These are phyloP conservation scores for Nesidiocoris tenuis DNA, from an alignment of 2,888 invertebrate species.

Conservation along the genomic window DNA sequence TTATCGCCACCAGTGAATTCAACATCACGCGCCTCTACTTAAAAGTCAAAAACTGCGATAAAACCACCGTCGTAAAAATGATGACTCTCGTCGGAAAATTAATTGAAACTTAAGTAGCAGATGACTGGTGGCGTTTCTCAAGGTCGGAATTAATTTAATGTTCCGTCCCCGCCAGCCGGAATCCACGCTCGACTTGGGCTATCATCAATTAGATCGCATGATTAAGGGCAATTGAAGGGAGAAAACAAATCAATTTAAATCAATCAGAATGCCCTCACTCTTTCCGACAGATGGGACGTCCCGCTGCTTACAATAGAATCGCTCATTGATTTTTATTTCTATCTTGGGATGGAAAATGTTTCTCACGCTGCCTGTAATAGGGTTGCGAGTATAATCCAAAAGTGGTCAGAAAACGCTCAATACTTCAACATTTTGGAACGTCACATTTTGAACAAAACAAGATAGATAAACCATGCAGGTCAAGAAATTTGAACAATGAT, in stretches of 20 bases:
- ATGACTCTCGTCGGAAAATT: background rate
- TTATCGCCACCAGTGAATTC: background rate
- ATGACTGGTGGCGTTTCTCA: background rate
- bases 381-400: too few relatives aligned
- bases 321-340: conserved; percentile 3
- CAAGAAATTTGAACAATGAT: too few relatives aligned
- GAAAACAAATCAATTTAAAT: conserved; percentile 42
- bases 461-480: too few relatives aligned
- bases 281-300: conserved; percentile 5
- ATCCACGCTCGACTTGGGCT: background rate
- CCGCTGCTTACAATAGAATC: conserved; percentile 15
- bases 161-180: background rate
- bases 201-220: conserved; percentile 39
- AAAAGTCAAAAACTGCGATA: background rate
- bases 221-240: conserved; percentile 35
- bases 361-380: too few relatives aligned
- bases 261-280: conserved; percentile 21
- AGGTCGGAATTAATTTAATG: conserved; percentile 18
- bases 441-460: too few relatives aligned
- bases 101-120: background rate
- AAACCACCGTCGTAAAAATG: background rate
- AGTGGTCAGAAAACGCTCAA: too few relatives aligned
- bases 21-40: background rate
- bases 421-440: too few relatives aligned
- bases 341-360: too few relatives aligned